A percentile compares a stretch with the other conserved stretches of the same genome.
Conservation (phyloP, 2,113 vertebrate genomes). For the Cryptomyrus ogoouensis region DNA sequence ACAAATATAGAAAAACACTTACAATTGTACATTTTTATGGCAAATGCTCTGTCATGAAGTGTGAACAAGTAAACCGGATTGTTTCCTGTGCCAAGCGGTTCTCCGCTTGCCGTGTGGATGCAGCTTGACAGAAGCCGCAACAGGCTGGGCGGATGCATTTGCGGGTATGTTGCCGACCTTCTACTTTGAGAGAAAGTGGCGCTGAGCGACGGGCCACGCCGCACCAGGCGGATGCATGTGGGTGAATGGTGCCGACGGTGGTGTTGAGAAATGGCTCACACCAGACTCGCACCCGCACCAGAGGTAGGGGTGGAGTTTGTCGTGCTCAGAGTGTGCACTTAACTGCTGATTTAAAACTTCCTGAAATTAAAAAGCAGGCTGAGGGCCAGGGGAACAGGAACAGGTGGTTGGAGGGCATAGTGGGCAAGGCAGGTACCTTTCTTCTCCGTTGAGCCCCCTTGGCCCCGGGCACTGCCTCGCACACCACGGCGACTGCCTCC, state of each 20-base stretch:
- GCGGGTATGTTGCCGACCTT: neutral
- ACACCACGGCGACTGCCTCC: slow-evolving; percentile 93
- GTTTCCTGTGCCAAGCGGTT: neutral
- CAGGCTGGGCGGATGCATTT: neutral
- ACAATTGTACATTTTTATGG: too few relatives aligned
- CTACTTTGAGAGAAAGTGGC: neutral
- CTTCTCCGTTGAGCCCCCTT: slow-evolving; percentile 86
- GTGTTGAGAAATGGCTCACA: neutral
- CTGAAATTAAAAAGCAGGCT: neutral
- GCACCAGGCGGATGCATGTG: neutral
- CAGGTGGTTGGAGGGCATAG: too few relatives aligned
- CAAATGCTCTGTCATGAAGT: too few relatives aligned
- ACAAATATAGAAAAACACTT: too few relatives aligned
- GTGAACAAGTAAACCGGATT: too few relatives aligned
- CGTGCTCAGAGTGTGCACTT: neutral
- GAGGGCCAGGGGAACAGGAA: neutral
- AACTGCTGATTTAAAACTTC: neutral
- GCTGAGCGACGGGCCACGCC: neutral
- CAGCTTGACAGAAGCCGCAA: neutral
- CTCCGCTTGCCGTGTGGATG: neutral
- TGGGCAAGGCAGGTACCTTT: slow-evolving; percentile 68
- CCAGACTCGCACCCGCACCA: neutral
- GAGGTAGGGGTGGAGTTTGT: neutral
- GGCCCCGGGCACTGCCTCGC: slow-evolving; percentile 89
- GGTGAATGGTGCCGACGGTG: neutral